phyloP scores from a whole-genome alignment of 2,797 vertebrate genomes.

The Melanotaenia trifasciata region DNA sequence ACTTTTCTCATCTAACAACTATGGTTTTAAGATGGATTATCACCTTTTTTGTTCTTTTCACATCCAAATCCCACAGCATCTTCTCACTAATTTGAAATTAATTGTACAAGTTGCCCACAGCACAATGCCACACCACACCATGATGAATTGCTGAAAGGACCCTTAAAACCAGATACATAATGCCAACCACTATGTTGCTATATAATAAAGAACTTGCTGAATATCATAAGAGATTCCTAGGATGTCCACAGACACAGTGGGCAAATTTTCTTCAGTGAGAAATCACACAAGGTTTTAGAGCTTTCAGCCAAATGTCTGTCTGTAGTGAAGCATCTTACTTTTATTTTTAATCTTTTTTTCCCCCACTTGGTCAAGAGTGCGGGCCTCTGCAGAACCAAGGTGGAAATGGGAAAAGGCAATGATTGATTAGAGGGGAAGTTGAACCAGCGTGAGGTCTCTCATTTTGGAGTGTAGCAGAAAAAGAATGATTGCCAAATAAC shows the following conservation, averaged over 20 bases:
- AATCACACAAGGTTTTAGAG: background rate
- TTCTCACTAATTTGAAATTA: slow-evolving; percentile 43
- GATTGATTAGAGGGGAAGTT: slow-evolving; percentile 71
- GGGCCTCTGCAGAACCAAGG: slow-evolving; percentile 54
- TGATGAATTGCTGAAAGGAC: slow-evolving; percentile 24
- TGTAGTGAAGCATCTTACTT: slow-evolving; percentile 30
- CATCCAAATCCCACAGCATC: slow-evolving; percentile 8
- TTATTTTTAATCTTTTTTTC: slow-evolving; percentile 54
- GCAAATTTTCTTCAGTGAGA: background rate
- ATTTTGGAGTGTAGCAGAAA: slow-evolving; percentile 23
- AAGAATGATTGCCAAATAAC: slow-evolving; percentile 53
- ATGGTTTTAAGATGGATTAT: background rate
- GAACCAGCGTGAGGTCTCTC: slow-evolving; percentile 58
- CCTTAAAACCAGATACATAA: slow-evolving; percentile 41
- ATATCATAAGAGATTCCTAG: slow-evolving; percentile 22
- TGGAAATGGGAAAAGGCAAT: slow-evolving; percentile 70
- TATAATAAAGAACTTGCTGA: slow-evolving; percentile 16
- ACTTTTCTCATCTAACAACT: slow-evolving; percentile 4
- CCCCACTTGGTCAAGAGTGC: slow-evolving; percentile 52
- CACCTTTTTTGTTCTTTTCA: slow-evolving; percentile 6
- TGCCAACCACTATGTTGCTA: slow-evolving; percentile 2
- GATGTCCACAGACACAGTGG: background rate
- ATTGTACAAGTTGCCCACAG: slow-evolving; percentile 35
- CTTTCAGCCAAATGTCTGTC: slow-evolving; percentile 22
- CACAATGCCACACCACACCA: slow-evolving; percentile 1